Evolutionary conservation across 2,888 invertebrate genomes (phyloP).

Genomic region (Blera fallax): DNA sequence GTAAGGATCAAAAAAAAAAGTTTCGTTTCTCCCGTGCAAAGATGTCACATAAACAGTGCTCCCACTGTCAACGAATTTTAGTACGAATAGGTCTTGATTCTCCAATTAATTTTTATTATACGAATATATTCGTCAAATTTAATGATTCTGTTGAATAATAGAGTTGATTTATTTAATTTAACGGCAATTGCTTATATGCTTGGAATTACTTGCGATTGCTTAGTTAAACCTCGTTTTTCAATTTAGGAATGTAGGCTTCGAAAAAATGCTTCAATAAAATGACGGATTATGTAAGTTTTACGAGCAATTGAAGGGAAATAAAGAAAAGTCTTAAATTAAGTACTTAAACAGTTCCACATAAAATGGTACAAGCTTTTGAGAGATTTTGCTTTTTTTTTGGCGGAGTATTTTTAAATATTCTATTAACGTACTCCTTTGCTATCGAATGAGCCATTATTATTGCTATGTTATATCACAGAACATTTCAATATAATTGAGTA

Average conservation of each 20-base stretch:
- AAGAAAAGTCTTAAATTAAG: not conserved
- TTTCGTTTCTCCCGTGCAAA: constrained; percentile 3
- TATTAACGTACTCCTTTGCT: not conserved
- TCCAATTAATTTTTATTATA: too few relatives aligned
- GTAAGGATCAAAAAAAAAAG: constrained; percentile 23
- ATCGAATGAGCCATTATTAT: not conserved
- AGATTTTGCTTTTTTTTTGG: not conserved
- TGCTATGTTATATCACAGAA: not conserved
- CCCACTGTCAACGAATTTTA: not conserved
- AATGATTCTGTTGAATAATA: too few relatives aligned
- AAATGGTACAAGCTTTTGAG: not conserved
- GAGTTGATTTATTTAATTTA: too few relatives aligned
- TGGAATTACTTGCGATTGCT: not conserved
- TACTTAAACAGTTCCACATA: not conserved
- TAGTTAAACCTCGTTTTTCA: not conserved
- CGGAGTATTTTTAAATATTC: not conserved
- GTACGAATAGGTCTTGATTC: too few relatives aligned
- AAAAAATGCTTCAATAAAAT: not conserved
- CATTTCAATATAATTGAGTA: not conserved
- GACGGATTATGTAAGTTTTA: constrained; percentile 4
- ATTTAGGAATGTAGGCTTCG: not conserved
- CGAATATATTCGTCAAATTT: too few relatives aligned
- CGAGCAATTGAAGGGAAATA: constrained; percentile 7
- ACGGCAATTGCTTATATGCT: too few relatives aligned
- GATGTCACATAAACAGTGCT: constrained; percentile 10